Percentiles rank a stretch among this genome's conserved stretches.
These are phyloP conservation scores for Trilocha varians DNA, from an alignment of 2,888 invertebrate genomes.

Conservation along the genomic window DNA sequence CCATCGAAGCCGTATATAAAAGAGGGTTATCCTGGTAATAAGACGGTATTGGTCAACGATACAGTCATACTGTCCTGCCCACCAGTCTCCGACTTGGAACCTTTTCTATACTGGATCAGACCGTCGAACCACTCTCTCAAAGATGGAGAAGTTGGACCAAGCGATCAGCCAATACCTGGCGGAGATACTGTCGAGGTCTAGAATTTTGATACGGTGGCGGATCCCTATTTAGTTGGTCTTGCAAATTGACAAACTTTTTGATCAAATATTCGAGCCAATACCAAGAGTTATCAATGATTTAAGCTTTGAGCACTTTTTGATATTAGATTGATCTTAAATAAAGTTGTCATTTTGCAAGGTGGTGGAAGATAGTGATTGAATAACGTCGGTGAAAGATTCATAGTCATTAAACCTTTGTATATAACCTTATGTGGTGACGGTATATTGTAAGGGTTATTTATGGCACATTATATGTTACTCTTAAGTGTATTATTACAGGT, in stretches of 20 bases:
- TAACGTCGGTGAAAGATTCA: neutral
- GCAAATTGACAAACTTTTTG: neutral
- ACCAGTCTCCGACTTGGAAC: slow-evolving; percentile 87
- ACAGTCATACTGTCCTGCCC: slow-evolving; percentile 83
- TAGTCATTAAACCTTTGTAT: neutral
- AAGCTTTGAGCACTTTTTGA: too few species aligned
- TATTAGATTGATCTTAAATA: neutral
- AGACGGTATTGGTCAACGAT: slow-evolving; percentile 82
- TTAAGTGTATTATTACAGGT: too few species aligned
- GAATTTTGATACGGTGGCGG: slow-evolving; percentile 46
- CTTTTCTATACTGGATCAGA: slow-evolving; percentile 85
- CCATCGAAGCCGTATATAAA: slow-evolving; percentile 89
- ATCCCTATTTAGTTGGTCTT: neutral
- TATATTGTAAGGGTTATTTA: neutral
- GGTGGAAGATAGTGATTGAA: neutral
- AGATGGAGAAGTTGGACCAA: slow-evolving; percentile 54
- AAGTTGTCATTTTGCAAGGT: neutral
- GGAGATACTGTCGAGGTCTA: slow-evolving; percentile 54
- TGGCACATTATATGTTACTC: too few species aligned
- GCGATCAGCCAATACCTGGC: slow-evolving; percentile 50
- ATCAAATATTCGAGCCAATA: too few species aligned
- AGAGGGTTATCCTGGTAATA: slow-evolving; percentile 85
- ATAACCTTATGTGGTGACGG: neutral
- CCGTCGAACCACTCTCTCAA: slow-evolving; percentile 53
- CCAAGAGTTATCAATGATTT: too few species aligned